These are phyloP conservation scores for Smutsia gigantea DNA, from an alignment of 2,797 vertebrate genomes.

Conservation along the genomic window DNA sequence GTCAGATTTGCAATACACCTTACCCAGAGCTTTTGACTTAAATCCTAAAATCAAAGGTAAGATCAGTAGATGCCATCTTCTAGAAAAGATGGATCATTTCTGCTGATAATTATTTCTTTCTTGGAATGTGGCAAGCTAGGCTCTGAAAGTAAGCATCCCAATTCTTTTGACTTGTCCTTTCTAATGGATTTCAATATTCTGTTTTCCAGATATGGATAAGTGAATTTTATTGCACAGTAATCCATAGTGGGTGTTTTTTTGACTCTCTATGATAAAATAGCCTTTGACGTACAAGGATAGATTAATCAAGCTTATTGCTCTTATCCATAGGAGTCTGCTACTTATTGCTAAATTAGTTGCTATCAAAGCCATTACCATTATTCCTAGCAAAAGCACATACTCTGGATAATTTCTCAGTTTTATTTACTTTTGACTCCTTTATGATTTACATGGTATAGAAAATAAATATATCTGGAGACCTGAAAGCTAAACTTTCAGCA, in stretches of 20 bases:
- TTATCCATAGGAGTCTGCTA: neutral
- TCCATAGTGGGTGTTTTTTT: neutral
- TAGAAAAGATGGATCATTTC: neutral
- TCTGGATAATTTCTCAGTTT: neutral
- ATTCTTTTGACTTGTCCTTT: neutral
- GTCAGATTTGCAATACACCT: neutral
- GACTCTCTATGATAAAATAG: neutral
- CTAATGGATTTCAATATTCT: neutral
- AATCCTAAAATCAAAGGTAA: neutral
- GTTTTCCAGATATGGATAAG: neutral
- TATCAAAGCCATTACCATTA: neutral
- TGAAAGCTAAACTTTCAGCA: neutral
- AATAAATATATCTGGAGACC: neutral
- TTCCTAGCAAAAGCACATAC: neutral
- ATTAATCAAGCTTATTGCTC: constrained; percentile 29
- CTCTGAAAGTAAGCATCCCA: neutral
- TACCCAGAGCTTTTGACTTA: neutral
- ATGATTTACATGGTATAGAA: neutral
- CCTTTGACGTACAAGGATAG: neutral
- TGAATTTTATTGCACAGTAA: constrained; percentile 23
- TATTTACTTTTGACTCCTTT: neutral
- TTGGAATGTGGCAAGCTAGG: neutral
- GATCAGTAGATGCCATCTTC: neutral
- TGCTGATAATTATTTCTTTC: neutral
- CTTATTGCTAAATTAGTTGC: neutral